Conservation (phyloP, 2,888 invertebrate species). For the Epirrita christyi region DNA sequence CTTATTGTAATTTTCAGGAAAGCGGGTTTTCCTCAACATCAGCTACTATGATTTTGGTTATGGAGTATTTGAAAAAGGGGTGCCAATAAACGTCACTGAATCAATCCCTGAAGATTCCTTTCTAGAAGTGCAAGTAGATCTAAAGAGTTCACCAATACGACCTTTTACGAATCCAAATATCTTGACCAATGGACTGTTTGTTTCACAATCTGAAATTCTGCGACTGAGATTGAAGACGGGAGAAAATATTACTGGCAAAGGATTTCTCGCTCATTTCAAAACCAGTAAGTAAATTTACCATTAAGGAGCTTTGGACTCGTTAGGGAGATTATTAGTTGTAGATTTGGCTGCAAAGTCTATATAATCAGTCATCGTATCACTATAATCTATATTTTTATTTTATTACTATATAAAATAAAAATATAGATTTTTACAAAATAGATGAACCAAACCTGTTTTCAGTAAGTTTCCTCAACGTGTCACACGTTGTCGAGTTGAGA, state of each 20-base stretch:
- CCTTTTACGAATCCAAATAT: slow-evolving; percentile 84
- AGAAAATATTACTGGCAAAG: slow-evolving; percentile 86
- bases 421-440: not conserved
- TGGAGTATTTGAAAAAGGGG: slow-evolving; percentile 68
- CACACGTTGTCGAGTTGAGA: slow-evolving; percentile 59
- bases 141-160: slow-evolving; percentile 78
- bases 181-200: slow-evolving; percentile 87
- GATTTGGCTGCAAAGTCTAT: no score
- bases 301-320: not conserved
- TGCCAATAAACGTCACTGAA: slow-evolving; percentile 63
- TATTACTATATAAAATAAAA: no score
- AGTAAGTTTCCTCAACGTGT: slow-evolving; percentile 69
- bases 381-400: no score
- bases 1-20: no score
- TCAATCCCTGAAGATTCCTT: slow-evolving; percentile 69
- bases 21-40: slow-evolving; percentile 89
- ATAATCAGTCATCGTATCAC: no score
- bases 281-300: slow-evolving; percentile 78
- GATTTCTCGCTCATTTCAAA: slow-evolving; percentile 88
- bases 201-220: slow-evolving; percentile 86
- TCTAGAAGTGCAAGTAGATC: slow-evolving; percentile 84
- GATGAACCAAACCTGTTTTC: slow-evolving; percentile 32
- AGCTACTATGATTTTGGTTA: slow-evolving; percentile 84
- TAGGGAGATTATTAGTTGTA: no score
- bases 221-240: slow-evolving; percentile 87